phyloP scores from a whole-genome alignment of 2,888 invertebrate species.

The Scaptomyza reducta region DNA sequence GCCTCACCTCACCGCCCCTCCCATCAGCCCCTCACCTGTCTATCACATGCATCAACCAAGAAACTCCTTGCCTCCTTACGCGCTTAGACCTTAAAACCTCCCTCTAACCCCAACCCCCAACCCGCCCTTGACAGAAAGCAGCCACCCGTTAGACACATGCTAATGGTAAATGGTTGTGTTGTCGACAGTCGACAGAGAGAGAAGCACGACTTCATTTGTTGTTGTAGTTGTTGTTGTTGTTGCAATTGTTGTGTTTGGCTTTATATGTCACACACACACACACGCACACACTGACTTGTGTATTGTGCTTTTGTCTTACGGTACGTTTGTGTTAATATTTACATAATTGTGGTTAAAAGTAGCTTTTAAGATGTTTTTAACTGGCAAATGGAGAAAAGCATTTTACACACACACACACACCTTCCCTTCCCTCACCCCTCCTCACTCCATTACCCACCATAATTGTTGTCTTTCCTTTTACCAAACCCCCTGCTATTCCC shows the following conservation, averaged over 20 bases:
- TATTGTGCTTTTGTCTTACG: slow-evolving; percentile 58
- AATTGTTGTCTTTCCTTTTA: neutral
- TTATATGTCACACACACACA: slow-evolving; percentile 2
- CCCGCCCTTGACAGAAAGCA: neutral
- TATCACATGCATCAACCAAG: slow-evolving; percentile 4
- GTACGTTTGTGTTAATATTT: slow-evolving; percentile 76
- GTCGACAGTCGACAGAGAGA: slow-evolving; percentile 59
- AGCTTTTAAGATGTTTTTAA: slow-evolving; percentile 81
- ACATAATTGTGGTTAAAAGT: slow-evolving; percentile 79
- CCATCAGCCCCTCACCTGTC: neutral
- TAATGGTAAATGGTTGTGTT: slow-evolving; percentile 76
- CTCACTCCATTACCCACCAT: neutral
- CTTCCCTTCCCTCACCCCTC: too few relatives aligned
- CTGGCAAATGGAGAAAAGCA: slow-evolving; percentile 58
- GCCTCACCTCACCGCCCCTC: too few relatives aligned
- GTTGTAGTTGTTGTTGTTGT: slow-evolving; percentile 12
- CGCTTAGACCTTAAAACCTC: neutral
- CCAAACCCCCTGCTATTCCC: neutral
- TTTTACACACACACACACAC: slow-evolving; percentile 15
- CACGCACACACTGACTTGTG: neutral
- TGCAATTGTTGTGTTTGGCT: too few relatives aligned
- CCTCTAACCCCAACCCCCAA: neutral
- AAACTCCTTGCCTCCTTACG: neutral
- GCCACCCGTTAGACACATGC: slow-evolving; percentile 60
- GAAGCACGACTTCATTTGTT: slow-evolving; percentile 35